Evolutionary conservation across 2,797 vertebrate species (phyloP).

Genomic region (Cossypha polioptera): DNA sequence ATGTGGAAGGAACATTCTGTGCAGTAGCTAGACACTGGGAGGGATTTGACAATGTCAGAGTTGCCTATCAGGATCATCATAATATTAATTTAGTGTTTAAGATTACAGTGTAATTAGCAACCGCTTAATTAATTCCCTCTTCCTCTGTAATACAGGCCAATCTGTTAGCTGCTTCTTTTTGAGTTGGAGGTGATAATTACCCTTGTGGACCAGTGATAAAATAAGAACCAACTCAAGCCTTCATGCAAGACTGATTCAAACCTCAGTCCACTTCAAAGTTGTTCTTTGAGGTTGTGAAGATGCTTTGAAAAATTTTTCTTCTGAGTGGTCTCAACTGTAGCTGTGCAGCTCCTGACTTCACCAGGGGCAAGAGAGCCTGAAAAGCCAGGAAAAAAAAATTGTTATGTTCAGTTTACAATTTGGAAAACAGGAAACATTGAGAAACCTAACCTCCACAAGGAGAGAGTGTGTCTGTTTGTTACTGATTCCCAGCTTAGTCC

Average conservation of each 20-base stretch:
- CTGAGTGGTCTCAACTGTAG: neutral
- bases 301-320: constrained; percentile 3
- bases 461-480: neutral
- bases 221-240: constrained; percentile 30
- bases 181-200: constrained; percentile 60
- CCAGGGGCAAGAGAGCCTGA: neutral
- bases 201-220: constrained; percentile 22
- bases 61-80: constrained; percentile 57
- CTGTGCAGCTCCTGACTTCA: neutral
- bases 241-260: constrained; percentile 23
- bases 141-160: constrained; percentile 31
- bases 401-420: neutral
- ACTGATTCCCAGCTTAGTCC: neutral
- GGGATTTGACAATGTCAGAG: constrained; percentile 52
- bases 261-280: constrained; percentile 11
- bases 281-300: constrained; percentile 31
- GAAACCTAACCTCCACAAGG: neutral
- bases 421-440: neutral
- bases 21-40: neutral
- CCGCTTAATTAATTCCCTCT: constrained; percentile 51
- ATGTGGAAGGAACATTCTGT: neutral
- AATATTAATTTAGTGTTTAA: constrained; percentile 64
- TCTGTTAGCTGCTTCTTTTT: constrained; percentile 59
- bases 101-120: constrained; percentile 56
- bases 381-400: neutral